Evolutionary conservation across 2,797 vertebrate genomes (phyloP).

Genomic region (Eidolon dupreanum): DNA sequence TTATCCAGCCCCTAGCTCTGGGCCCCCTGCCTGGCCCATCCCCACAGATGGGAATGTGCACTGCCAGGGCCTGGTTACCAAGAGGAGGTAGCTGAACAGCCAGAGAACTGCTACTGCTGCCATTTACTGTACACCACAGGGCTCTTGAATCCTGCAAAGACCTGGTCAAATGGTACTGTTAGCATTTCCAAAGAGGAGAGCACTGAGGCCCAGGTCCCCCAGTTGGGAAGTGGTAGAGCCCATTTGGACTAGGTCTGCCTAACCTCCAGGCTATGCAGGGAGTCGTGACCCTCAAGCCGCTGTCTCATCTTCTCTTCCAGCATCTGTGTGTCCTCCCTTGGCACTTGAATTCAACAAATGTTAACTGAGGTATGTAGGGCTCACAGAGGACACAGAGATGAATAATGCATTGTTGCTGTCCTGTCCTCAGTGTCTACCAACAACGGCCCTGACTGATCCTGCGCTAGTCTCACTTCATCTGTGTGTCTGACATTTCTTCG

Average conservation of each 20-base stretch:
- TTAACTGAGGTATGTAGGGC: conserved; percentile 34
- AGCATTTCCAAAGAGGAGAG: conserved; percentile 6
- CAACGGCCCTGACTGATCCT: not conserved
- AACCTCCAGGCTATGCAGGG: not conserved
- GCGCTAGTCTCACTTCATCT: not conserved
- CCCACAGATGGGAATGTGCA: conserved; percentile 71
- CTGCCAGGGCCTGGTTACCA: conserved; percentile 52
- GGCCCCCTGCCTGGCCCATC: conserved; percentile 72
- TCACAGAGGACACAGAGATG: not conserved
- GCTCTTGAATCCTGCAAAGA: not conserved
- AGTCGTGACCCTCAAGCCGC: not conserved
- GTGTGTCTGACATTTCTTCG: not conserved
- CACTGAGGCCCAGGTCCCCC: not conserved
- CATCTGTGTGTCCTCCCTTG: not conserved
- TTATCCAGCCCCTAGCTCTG: conserved; percentile 69
- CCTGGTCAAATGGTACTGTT: not conserved
- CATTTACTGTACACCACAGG: not conserved
- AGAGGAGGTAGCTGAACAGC: conserved; percentile 46
- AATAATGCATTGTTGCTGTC: not conserved
- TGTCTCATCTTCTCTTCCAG: not conserved
- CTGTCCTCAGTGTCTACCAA: not conserved
- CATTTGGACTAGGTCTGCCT: not conserved
- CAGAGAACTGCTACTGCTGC: not conserved
- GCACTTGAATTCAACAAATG: not conserved
- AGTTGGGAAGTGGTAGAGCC: not conserved